Conservation (phyloP, 2,113 vertebrate genomes). For the Pitta sordida region DNA sequence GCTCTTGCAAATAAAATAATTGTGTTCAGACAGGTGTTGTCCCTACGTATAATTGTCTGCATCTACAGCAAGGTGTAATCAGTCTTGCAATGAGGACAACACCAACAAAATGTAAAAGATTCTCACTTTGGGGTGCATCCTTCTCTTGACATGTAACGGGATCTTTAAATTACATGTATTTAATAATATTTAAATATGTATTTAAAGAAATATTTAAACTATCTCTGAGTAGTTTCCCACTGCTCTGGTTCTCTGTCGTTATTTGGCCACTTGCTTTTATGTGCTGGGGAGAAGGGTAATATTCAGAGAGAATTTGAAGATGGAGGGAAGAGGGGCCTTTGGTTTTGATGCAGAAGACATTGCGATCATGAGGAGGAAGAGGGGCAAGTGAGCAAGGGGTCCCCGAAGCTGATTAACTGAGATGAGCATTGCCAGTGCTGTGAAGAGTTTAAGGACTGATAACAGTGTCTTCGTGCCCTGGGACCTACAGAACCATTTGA, state of each 20-base stretch:
- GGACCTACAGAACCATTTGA: not conserved
- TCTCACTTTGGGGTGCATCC: not conserved
- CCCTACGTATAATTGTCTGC: not conserved
- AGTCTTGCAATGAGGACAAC: not conserved
- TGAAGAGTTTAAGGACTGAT: not conserved
- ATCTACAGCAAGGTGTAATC: not conserved
- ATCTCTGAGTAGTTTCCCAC: not conserved
- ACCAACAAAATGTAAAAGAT: not conserved
- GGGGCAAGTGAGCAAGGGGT: not conserved
- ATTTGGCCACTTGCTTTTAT: not conserved
- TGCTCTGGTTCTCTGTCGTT: not conserved
- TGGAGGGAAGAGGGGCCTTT: not conserved
- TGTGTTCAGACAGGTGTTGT: not conserved
- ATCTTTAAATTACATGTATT: not conserved
- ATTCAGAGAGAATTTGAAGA: not conserved
- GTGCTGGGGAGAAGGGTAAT: not conserved
- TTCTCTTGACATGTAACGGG: not conserved
- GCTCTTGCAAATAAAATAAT: not conserved
- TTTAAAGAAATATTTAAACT: not conserved
- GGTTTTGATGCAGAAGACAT: not conserved
- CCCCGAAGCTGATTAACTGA: not conserved
- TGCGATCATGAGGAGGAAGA: not conserved
- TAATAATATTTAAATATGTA: too few relatives aligned
- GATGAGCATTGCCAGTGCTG: not conserved
- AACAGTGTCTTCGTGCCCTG: not conserved